Evolutionary conservation across 1,140 invertebrate species (phyloP).

Genomic region (Batillaria attramentaria): DNA sequence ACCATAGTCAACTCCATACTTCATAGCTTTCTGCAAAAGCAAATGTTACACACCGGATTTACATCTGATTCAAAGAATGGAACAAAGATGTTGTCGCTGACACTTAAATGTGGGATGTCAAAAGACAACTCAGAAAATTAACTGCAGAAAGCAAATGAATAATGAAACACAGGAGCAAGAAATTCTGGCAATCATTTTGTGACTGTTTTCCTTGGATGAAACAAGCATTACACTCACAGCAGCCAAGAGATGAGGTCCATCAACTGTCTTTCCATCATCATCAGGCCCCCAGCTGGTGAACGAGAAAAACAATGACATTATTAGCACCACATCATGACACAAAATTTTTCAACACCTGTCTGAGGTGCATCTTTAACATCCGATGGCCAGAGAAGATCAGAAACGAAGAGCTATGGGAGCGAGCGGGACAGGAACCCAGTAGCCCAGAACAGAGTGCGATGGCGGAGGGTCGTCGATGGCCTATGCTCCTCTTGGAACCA

Average conservation of each 20-base stretch:
- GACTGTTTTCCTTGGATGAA: not conserved
- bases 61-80: not conserved
- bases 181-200: not conserved
- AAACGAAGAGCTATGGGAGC: too few relatives aligned
- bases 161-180: not conserved
- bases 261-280: slow-evolving; percentile 71
- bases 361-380: too few relatives aligned
- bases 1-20: slow-evolving; percentile 69
- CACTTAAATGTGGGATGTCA: slow-evolving; percentile 5
- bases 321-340: too few relatives aligned
- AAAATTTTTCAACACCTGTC: too few relatives aligned
- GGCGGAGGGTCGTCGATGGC: too few relatives aligned
- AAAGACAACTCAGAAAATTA: not conserved
- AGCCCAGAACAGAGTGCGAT: too few relatives aligned
- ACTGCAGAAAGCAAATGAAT: not conserved
- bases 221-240: slow-evolving; percentile 50
- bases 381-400: too few relatives aligned
- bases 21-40: slow-evolving; percentile 60
- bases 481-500: too few relatives aligned
- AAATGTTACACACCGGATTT: slow-evolving; percentile 3
- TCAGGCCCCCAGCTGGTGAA: slow-evolving; percentile 70
- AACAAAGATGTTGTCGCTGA: not conserved
- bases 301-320: slow-evolving; percentile 2
- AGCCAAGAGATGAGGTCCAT: slow-evolving; percentile 69
- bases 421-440: too few relatives aligned